Conservation (phyloP, 2,888 invertebrate species). For the Polyommatus icarus region DNA sequence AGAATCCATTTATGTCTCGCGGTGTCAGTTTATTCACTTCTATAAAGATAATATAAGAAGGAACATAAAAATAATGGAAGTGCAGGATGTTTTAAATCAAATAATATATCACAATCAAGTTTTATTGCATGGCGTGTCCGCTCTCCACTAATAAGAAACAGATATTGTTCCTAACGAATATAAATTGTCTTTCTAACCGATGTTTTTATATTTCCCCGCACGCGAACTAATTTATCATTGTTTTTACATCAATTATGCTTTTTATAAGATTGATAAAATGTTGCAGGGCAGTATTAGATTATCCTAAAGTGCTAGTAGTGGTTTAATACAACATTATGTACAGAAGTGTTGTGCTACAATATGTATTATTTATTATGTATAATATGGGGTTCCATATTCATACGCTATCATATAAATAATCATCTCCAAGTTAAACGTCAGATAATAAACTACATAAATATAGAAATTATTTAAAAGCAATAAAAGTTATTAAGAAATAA, state of each 20-base stretch:
- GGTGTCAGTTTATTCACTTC: background rate
- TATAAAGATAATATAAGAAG: conserved; percentile 10
- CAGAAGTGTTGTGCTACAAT: too few species aligned
- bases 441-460: too few species aligned
- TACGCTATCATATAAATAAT: too few species aligned
- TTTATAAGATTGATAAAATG: conserved; percentile 1
- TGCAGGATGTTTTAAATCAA: conserved; percentile 37
- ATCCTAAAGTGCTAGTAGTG: background rate
- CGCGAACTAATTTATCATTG: conserved; percentile 52
- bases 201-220: conserved; percentile 72
- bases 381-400: too few species aligned
- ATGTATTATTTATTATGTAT: too few species aligned
- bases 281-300: background rate
- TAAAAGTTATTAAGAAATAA: background rate
- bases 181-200: conserved; percentile 62
- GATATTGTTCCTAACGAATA: conserved; percentile 65
- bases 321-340: background rate
- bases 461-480: background rate
- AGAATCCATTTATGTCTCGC: background rate
- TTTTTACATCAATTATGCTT: conserved; percentile 39
- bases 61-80: conserved; percentile 9
- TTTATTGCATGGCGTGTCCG: conserved; percentile 67
- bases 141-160: conserved; percentile 60
- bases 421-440: too few species aligned
- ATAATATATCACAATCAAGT: conserved; percentile 62